phyloP scores from a whole-genome alignment of 2,888 invertebrate genomes.

The Cylindroiulus punctatus region DNA sequence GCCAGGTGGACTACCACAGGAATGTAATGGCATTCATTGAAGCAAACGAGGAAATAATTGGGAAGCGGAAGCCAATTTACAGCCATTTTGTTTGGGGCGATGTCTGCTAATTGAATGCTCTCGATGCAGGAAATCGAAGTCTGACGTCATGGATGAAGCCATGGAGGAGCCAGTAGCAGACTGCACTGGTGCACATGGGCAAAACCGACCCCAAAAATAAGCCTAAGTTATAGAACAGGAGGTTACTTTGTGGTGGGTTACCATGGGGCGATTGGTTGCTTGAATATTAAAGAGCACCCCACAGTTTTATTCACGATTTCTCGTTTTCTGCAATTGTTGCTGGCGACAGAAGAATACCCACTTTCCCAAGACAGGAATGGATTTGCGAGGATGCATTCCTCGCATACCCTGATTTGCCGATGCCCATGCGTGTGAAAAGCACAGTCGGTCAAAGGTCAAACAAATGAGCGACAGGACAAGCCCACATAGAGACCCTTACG shows the following conservation, averaged over 20 bases:
- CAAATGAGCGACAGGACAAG: neutral
- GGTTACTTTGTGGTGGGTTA: neutral
- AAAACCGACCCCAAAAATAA: too few relatives aligned
- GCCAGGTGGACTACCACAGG: neutral
- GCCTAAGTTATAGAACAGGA: neutral
- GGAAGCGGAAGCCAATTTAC: neutral
- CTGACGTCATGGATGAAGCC: neutral
- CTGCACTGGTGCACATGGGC: too few relatives aligned
- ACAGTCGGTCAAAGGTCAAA: neutral
- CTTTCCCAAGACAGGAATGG: neutral
- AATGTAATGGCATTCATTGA: neutral
- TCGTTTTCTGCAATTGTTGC: constrained; percentile 15
- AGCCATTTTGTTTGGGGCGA: neutral
- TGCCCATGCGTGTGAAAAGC: neutral
- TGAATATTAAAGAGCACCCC: constrained; percentile 31
- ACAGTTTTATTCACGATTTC: constrained; percentile 40
- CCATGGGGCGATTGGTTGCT: neutral
- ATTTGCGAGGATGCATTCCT: neutral
- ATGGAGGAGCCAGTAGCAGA: neutral
- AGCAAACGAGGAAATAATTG: constrained; percentile 7
- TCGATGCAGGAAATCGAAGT: neutral
- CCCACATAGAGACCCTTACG: neutral
- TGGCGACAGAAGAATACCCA: constrained; percentile 10
- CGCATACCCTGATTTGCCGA: neutral
- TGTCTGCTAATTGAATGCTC: neutral